Evolutionary conservation across 2,888 invertebrate species (phyloP).

Genomic region (Chloroclysta siterata): DNA sequence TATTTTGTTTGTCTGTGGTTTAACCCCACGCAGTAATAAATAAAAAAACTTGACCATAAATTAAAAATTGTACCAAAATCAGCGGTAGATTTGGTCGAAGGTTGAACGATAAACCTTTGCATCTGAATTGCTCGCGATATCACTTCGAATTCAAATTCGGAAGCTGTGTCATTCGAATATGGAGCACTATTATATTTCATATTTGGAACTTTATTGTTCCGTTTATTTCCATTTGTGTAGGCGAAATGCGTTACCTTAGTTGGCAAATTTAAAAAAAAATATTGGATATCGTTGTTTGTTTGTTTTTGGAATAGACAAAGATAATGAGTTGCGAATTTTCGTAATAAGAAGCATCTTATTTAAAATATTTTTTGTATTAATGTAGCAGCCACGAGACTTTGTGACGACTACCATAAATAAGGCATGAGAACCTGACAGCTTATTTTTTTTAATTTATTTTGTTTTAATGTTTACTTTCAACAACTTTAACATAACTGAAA

Average conservation of each 20-base stretch:
- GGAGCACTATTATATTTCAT: slow-evolving; percentile 2
- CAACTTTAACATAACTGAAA: too few relatives aligned
- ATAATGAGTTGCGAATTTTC: not conserved
- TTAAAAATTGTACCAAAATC: slow-evolving; percentile 3
- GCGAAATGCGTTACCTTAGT: not conserved
- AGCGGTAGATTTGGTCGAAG: slow-evolving; percentile 16
- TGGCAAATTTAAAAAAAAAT: too few relatives aligned
- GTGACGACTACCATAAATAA: too few relatives aligned
- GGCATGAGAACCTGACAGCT: too few relatives aligned
- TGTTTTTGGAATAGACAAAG: not conserved
- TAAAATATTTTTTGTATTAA: too few relatives aligned
- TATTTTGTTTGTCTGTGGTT: not conserved
- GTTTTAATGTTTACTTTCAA: too few relatives aligned
- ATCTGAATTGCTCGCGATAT: slow-evolving; percentile 14
- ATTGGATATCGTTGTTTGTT: not conserved
- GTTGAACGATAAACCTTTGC: slow-evolving; percentile 22
- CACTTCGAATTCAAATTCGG: slow-evolving; percentile 21
- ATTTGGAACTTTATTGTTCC: slow-evolving; percentile 11
- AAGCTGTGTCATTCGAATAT: slow-evolving; percentile 18
- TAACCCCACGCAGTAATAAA: slow-evolving; percentile 30
- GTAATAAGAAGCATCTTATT: not conserved
- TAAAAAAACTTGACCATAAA: slow-evolving; percentile 19
- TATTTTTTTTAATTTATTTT: too few relatives aligned
- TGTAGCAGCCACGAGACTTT: too few relatives aligned
- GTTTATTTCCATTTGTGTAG: slow-evolving; percentile 1